phyloP scores from a whole-genome alignment of 2,888 invertebrate genomes.

The Pogonocherus hispidulus region DNA sequence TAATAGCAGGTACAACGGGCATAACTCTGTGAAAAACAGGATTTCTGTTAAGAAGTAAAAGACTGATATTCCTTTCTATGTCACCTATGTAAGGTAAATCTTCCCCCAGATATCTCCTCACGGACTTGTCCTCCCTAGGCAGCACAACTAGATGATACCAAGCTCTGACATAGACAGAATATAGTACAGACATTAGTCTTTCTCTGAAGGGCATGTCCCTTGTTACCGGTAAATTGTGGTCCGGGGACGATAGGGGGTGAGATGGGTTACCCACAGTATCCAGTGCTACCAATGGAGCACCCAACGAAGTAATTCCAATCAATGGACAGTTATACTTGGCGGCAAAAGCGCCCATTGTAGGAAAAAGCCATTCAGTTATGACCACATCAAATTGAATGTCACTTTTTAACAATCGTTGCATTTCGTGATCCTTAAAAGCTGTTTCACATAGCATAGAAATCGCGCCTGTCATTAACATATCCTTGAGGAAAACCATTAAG shows the following conservation, averaged over 20 bases:
- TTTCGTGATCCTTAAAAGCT: constrained; percentile 40
- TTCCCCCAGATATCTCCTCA: constrained; percentile 53
- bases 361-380: constrained; percentile 56
- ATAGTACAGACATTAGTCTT: constrained; percentile 34
- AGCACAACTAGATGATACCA: constrained; percentile 40
- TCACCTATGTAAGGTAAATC: constrained; percentile 47
- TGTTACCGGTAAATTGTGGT: constrained; percentile 44
- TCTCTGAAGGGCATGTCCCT: constrained; percentile 45
- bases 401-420: constrained; percentile 42
- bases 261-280: constrained; percentile 48
- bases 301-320: constrained; percentile 57
- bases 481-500: constrained; percentile 45
- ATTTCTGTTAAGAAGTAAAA: constrained; percentile 45
- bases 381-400: constrained; percentile 58
- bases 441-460: constrained; percentile 37
- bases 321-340: constrained; percentile 59
- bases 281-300: constrained; percentile 38
- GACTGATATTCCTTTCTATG: constrained; percentile 45
- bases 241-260: constrained; percentile 47
- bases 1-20: constrained; percentile 40
- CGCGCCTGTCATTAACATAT: constrained; percentile 37
- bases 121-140: constrained; percentile 35
- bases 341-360: constrained; percentile 55
- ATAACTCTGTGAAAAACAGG: constrained; percentile 43
- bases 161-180: constrained; percentile 32